Evolutionary conservation across 2,113 vertebrate genomes (phyloP), one percentile per base, ranked within the genome.

Genomic region (Mormyrus lacerda): DNA sequence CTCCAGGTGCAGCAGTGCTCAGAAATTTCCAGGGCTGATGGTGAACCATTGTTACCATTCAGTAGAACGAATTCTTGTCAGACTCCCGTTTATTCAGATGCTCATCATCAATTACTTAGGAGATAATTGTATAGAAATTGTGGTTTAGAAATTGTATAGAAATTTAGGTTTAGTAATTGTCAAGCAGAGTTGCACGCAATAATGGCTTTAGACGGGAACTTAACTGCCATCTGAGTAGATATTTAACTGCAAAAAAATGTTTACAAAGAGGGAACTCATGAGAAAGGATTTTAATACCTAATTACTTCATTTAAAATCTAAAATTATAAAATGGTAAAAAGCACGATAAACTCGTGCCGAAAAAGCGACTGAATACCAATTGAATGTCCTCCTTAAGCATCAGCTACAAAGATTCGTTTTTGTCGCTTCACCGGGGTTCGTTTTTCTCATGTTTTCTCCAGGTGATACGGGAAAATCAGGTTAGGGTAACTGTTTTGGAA

Each of bases 401-500:
- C 11, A 17, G 69, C 27, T 76, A 76, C 35, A 47, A 50, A 88
- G 31, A 47, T 88, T 13, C 5, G 15, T 21, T 17, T 79, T 24
- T 48, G 7, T n/a, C 47, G 8, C 35, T 51, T 79, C 24, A 24
- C 45, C 21, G 31, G 85, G 85, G 85, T 42, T n/a, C 31, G 13
- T 10, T 17, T n/a, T 44, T 24, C 4, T 15, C n/a, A 21, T 51
- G 13, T 24, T 21, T 42, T 27, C 76, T 35, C 24, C 61, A 76
- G 47, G 27, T 53, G 65, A 42, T 35, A 19, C 9, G 39, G n/a
- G 39, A 50, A 45, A 82, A 87, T 79, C 76, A 45, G 5, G 42
- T 84, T 47, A 85, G 87, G 51, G 61, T 85, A n/a, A n/a, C 27
- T 89, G 79, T 89, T 89, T 79, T 85, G 50, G 35, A 87, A 53